phyloP scores from a whole-genome alignment of 2,888 invertebrate genomes.

The Eurytoma adleriae region DNA sequence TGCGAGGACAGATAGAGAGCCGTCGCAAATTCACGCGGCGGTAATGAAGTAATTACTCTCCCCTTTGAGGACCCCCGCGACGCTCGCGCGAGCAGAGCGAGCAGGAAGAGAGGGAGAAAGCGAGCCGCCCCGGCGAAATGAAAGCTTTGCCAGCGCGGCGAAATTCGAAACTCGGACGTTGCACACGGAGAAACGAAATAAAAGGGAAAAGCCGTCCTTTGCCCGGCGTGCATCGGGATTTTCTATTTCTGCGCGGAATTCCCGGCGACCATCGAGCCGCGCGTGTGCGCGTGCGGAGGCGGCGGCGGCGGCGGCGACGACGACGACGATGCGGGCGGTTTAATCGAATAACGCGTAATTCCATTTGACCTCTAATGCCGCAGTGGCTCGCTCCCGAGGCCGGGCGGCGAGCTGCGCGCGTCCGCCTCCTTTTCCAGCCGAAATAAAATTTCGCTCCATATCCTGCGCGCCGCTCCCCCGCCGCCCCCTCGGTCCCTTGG shows the following conservation, averaged over 20 bases:
- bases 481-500: too few species aligned
- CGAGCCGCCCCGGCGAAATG: too few species aligned
- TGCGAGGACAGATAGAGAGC: neutral
- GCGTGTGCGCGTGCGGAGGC: neutral
- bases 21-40: constrained; percentile 4
- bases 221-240: constrained; percentile 25
- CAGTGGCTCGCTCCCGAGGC: constrained; percentile 49
- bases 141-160: constrained; percentile 42
- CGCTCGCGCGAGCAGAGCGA: too few species aligned
- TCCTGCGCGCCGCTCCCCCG: too few species aligned
- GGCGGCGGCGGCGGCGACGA: constrained; percentile 32
- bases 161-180: constrained; percentile 46
- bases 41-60: constrained; percentile 51
- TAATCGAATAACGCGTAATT: constrained; percentile 65
- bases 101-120: too few species aligned
- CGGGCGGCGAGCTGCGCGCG: constrained; percentile 5
- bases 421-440: constrained; percentile 51
- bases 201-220: constrained; percentile 45
- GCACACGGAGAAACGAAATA: constrained; percentile 40
- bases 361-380: constrained; percentile 61
- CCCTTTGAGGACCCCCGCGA: constrained; percentile 40
- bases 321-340: constrained; percentile 54
- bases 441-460: constrained; percentile 67
- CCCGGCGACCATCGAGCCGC: neutral
- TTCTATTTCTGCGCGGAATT: constrained; percentile 39